Percentiles rank a stretch among this genome's conserved stretches.
Evolutionary conservation across 2,113 vertebrate genomes (phyloP).

Genomic region (Microcebus griseorufus): DNA sequence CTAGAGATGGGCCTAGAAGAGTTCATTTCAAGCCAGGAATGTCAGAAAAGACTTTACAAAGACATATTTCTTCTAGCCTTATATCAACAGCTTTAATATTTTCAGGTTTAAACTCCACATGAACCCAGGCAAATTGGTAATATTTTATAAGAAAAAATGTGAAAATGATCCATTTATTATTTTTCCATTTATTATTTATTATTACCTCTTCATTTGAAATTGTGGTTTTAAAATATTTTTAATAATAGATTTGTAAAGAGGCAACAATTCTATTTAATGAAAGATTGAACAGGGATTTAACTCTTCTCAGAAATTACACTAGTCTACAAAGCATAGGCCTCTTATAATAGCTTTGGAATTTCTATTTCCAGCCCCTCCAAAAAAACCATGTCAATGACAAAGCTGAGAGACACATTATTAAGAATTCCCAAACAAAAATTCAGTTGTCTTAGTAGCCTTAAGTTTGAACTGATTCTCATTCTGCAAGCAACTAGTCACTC

Average conservation of each 20-base stretch:
- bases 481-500: not conserved
- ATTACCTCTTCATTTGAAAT: constrained; percentile 23
- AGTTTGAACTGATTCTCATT: not conserved
- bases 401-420: not conserved
- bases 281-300: not conserved
- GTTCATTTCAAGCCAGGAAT: not conserved
- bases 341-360: not conserved
- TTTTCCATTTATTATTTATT: not conserved
- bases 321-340: not conserved
- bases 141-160: not conserved
- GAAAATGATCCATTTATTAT: not conserved
- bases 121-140: not conserved
- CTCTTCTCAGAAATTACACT: not conserved
- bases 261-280: not conserved
- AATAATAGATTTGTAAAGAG: not conserved
- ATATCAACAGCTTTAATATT: not conserved
- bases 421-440: not conserved
- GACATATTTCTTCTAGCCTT: not conserved
- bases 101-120: not conserved
- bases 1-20: not conserved
- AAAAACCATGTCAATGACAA: not conserved
- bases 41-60: not conserved
- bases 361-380: not conserved
- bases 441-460: not conserved
- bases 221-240: not conserved